phyloP scores from a whole-genome alignment of 2,888 invertebrate species.

The Venustoraphidia nigricollis region DNA sequence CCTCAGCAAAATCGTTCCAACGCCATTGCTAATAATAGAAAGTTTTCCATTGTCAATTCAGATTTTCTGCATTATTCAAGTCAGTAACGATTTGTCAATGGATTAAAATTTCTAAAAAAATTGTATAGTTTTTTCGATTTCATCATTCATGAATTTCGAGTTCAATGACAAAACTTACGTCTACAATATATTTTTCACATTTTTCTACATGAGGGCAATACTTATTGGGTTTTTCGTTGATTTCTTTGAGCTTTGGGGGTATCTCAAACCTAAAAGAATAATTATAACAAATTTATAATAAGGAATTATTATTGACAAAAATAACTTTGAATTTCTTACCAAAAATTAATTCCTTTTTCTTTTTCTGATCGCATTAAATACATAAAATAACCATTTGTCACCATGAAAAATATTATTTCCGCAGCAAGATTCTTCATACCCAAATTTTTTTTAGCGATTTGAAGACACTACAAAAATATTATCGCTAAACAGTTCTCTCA shows the following conservation, averaged over 20 bases:
- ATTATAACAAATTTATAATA: neutral
- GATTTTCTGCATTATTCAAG: too few relatives aligned
- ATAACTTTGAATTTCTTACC: neutral
- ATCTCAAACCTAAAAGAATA: conserved; percentile 16
- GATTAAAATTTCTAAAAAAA: too few relatives aligned
- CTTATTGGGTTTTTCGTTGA: neutral
- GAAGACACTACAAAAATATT: conserved; percentile 15
- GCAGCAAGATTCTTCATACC: neutral
- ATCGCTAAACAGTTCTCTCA: too few relatives aligned
- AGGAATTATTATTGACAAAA: too few relatives aligned
- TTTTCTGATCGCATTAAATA: conserved; percentile 11
- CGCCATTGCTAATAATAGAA: too few relatives aligned
- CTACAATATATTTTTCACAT: conserved; percentile 9
- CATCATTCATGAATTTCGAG: too few relatives aligned
- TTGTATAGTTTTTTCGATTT: too few relatives aligned
- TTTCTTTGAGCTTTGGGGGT: conserved; percentile 8
- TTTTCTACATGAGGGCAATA: conserved; percentile 9
- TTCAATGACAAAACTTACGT: conserved; percentile 8
- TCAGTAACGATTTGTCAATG: too few relatives aligned
- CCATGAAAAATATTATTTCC: conserved; percentile 17
- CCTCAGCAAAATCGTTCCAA: too few relatives aligned
- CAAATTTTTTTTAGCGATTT: conserved; percentile 12
- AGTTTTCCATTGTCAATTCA: too few relatives aligned
- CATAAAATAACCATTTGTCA: conserved; percentile 15
- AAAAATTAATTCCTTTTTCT: conserved; percentile 8